Evolutionary conservation across 2,113 vertebrate species (phyloP).

Genomic region (Colius striatus): DNA sequence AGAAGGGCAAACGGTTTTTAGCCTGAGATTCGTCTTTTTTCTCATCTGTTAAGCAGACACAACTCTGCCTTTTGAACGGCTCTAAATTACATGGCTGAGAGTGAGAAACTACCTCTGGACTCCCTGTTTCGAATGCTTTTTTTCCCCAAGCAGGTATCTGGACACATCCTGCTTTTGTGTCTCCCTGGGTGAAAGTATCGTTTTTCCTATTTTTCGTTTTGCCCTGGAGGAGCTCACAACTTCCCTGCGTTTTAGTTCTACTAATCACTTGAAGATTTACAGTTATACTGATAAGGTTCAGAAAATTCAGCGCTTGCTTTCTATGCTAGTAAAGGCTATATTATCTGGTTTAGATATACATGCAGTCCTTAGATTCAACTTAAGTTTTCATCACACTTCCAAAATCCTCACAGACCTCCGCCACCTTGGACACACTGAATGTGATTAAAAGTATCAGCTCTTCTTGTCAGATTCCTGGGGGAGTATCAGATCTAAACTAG

Average conservation of each 20-base stretch:
- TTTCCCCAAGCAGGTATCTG: not conserved
- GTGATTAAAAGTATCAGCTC: conserved; percentile 13
- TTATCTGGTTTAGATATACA: not conserved
- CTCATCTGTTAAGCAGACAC: not conserved
- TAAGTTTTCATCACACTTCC: not conserved
- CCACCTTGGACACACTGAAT: not conserved
- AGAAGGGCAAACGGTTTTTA: not conserved
- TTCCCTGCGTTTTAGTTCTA: not conserved
- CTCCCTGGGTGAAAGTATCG: not conserved
- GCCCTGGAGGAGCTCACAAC: not conserved
- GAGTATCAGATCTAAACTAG: conserved; percentile 52
- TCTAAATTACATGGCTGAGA: not conserved
- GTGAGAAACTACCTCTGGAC: not conserved
- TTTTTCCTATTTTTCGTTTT: not conserved
- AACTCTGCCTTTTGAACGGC: not conserved
- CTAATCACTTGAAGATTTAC: not conserved
- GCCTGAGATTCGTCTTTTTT: not conserved
- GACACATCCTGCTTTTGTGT: not conserved
- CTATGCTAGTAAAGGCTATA: not conserved
- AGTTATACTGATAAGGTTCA: not conserved
- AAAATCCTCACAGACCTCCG: not conserved
- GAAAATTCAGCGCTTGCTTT: not conserved
- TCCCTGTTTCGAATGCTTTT: not conserved
- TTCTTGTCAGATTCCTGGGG: not conserved
- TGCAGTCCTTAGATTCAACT: not conserved